Evolutionary conservation across 2,888 invertebrate genomes (phyloP).

Genomic region (Crepidodera aurea): DNA sequence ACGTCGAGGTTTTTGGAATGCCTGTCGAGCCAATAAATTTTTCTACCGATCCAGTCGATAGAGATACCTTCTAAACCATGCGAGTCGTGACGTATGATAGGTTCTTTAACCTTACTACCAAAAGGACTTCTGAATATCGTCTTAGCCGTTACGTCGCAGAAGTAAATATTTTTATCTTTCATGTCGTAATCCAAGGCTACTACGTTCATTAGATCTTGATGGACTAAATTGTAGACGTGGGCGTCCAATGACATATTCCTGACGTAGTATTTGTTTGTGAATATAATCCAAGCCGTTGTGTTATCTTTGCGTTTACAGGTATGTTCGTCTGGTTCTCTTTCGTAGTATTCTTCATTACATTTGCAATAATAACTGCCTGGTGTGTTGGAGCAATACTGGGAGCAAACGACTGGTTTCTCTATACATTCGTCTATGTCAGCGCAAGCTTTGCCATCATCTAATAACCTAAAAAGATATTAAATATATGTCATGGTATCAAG

Average conservation of each 20-base stretch:
- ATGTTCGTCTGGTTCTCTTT: conserved; percentile 83
- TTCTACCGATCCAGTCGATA: conserved; percentile 95
- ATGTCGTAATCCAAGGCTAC: conserved; percentile 96
- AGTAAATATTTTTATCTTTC: conserved; percentile 85
- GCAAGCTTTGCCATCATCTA: conserved; percentile 90
- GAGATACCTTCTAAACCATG: conserved; percentile 97
- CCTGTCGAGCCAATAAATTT: conserved; percentile 96
- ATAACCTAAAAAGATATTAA: conserved; percentile 62
- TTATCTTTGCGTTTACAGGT: conserved; percentile 90
- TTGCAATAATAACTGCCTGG: conserved; percentile 96
- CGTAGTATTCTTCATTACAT: conserved; percentile 91
- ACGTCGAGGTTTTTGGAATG: conserved; percentile 96
- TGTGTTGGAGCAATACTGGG: conserved; percentile 94
- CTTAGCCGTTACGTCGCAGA: conserved; percentile 95
- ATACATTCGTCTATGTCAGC: conserved; percentile 90
- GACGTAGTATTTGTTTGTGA: conserved; percentile 97
- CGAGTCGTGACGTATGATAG: conserved; percentile 90
- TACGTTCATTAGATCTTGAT: conserved; percentile 95
- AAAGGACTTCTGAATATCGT: conserved; percentile 84
- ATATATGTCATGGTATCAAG: neutral
- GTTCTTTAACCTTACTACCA: conserved; percentile 68
- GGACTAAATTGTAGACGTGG: conserved; percentile 81
- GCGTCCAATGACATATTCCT: conserved; percentile 95
- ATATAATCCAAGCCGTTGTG: conserved; percentile 85
- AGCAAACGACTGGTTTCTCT: conserved; percentile 89